Evolutionary conservation across 1,140 invertebrate genomes (phyloP), one percentile per base, ranked within the genome.

Genomic region (Psilanteris sp.): DNA sequence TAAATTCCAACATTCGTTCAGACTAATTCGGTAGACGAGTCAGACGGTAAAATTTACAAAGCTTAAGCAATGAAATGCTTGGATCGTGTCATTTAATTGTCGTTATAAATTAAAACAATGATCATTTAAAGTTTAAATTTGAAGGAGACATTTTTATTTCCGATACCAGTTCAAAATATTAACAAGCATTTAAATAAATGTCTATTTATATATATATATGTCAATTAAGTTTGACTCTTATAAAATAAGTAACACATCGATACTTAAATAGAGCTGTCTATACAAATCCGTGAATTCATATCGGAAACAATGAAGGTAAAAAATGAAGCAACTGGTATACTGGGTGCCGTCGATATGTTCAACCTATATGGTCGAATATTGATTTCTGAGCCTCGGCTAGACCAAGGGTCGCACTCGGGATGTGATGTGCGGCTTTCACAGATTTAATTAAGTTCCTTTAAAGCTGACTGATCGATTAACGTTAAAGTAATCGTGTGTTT

Each of bases 401-500:
- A 82, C 77, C 76, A 78, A 79, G 26, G 78, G 32, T 61, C 22
- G 64, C 48, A 18, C 57, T 78, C 46, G 67, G 39, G 37, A 80
- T 80, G 79, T 77, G 74, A 78, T 24, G 50, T 78, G 77, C 78
- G 75, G 77, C 74, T 68, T 68, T 59, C 79, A 71, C 78, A 72
- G 76, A 74, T 78, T 85, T 81, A 82, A 85, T 83, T 82, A 79
- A 81, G 68, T 76, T 81, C 68, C 75, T 71, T 79, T 81, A 81
- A 81, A 81, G 79, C 71, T 41, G 36, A 5, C 20, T 62, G 46
- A 27, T 57, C 27, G 36, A 66, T 75, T 70, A 50, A 71, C 14
- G 20, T 59, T 32, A 62, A 61, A 64, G 34, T 46, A 57, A 68
- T 62, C 31, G 22, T 7, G 11, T 16, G 10, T 8, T 31, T 37